Evolutionary conservation across 2,888 invertebrate species (phyloP).

Genomic region (Exephanes ischioxanthus): DNA sequence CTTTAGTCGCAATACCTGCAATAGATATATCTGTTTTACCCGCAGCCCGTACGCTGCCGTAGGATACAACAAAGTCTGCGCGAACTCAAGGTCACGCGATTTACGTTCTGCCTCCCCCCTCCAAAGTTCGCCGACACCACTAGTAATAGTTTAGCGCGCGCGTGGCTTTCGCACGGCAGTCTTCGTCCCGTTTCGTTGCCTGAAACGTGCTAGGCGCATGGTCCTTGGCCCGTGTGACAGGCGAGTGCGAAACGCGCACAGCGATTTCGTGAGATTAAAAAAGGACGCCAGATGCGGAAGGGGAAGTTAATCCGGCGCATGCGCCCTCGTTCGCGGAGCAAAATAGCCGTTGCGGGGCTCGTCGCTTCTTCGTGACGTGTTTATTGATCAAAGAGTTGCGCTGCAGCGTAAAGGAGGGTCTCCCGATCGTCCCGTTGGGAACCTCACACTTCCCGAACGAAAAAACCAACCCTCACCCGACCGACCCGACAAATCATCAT

Average conservation of each 20-base stretch:
- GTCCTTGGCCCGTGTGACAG: slow-evolving; percentile 17
- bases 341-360: slow-evolving; percentile 68
- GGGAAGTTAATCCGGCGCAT: slow-evolving; percentile 72
- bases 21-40: slow-evolving; percentile 25
- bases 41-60: not conserved
- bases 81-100: slow-evolving; percentile 72
- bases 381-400: slow-evolving; percentile 58
- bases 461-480: slow-evolving; percentile 17
- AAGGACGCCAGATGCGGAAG: slow-evolving; percentile 19
- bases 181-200: slow-evolving; percentile 16
- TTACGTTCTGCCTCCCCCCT: slow-evolving; percentile 26
- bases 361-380: slow-evolving; percentile 66
- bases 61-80: not conserved
- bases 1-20: not conserved
- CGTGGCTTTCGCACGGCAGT: slow-evolving; percentile 39
- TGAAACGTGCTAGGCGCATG: slow-evolving; percentile 39
- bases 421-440: slow-evolving; percentile 20
- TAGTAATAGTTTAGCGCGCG: slow-evolving; percentile 32
- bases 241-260: not conserved
- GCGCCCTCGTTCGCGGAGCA: slow-evolving; percentile 71
- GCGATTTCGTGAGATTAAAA: not conserved
- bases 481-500: not conserved
- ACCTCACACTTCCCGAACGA: not conserved
- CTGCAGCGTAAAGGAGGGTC: slow-evolving; percentile 1
- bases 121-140: slow-evolving; percentile 65